These are phyloP conservation scores for Bombus cullumanus DNA, from an alignment of 1,140 invertebrate species.

Conservation along the genomic window DNA sequence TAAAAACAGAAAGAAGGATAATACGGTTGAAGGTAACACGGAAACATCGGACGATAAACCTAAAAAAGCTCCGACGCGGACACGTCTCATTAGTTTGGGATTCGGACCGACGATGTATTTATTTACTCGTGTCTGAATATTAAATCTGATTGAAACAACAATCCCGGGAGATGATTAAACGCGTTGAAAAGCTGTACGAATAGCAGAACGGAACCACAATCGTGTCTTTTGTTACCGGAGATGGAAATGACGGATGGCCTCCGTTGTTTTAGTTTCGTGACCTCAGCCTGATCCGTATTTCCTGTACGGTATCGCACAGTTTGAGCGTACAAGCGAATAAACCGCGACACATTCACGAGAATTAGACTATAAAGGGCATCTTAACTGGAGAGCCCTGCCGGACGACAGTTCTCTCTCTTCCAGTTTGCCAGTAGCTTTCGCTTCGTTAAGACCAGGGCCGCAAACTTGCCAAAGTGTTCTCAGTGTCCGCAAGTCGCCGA, in stretches of 20 bases:
- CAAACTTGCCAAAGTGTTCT: constrained; percentile 62
- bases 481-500: constrained; percentile 66
- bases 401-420: constrained; percentile 5
- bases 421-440: constrained; percentile 46
- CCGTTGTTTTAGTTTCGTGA: no score
- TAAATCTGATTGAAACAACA: neutral
- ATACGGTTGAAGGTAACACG: neutral
- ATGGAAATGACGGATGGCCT: neutral
- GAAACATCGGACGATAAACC: neutral
- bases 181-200: no score
- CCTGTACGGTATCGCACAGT: neutral
- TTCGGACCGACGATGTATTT: constrained; percentile 1
- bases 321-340: neutral
- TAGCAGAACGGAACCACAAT: neutral
- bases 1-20: neutral
- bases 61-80: no score
- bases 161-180: neutral
- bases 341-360: constrained; percentile 20
- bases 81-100: neutral
- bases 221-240: neutral
- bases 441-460: constrained; percentile 64
- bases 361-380: constrained; percentile 50
- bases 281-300: no score
- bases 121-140: neutral
- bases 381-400: constrained; percentile 46